Evolutionary conservation across 2,797 vertebrate species (phyloP), one percentile per base, ranked within the genome.

Genomic region (Anguilla anguilla): DNA sequence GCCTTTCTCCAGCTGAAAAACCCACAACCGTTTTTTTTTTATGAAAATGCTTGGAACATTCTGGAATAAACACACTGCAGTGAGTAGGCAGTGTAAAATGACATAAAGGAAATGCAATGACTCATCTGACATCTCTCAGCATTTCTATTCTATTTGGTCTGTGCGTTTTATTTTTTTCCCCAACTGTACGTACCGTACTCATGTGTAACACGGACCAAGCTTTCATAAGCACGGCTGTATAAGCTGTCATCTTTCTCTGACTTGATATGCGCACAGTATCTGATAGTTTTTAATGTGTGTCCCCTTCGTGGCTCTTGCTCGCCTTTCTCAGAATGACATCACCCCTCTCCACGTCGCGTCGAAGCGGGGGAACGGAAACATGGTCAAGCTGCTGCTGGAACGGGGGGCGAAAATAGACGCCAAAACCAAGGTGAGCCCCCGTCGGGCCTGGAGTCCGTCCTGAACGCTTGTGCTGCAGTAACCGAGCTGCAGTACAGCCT

Each of bases 321-420:
- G 5, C 28, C 55, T 81, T 69, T 86, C 86, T 53, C 96, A 99
- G 98, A 99, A 99, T 87, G 98, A 99, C 95, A 99, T 99, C 92
- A 99, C 98, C 0, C 98, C 98, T 0, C 95, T 99, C 90, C 98
- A 99, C 1, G 98, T 99, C 87, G 98, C 98, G 5, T 98, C 98
- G 0, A 99, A 99, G 95, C 96, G 98, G 88, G 98, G 98, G 90
- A 99, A 99, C 1, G 96, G 97, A 91, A 99, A 99, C 89, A 99
- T 99, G 98, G 98, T 99, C 90, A 97, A 97, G 91, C 96, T 99
- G 84, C 93, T 99, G 85, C 95, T 99, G 93, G 98, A 99, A 92
- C 88, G 92, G 94, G 98, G 97, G 89, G 97, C 97, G 89, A 98
- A 97, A 94, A 99, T 99, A 35, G 98, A 99, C 89, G 98, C 98